These are phyloP conservation scores for Discoglossus pictus DNA, from an alignment of 2,797 vertebrate genomes.

Conservation along the genomic window DNA sequence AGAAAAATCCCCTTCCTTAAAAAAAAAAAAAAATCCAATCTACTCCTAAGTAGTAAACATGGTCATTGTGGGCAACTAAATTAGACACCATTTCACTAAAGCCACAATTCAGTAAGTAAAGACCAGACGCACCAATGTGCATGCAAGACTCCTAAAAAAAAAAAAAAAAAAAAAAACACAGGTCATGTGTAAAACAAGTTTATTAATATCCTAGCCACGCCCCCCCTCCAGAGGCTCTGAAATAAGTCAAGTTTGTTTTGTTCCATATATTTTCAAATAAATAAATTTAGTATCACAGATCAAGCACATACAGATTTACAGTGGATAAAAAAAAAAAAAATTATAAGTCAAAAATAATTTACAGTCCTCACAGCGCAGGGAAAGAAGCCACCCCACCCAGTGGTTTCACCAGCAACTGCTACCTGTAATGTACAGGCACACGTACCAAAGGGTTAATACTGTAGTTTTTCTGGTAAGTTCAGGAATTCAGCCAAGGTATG, in stretches of 20 bases:
- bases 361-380: conserved; percentile 46
- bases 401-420: conserved; percentile 27
- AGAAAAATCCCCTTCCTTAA: no score
- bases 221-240: conserved; percentile 21
- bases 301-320: conserved; percentile 56
- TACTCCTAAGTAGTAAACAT: no score
- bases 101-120: no score
- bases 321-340: conserved; percentile 60
- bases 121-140: no score
- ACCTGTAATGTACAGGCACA: conserved; percentile 46
- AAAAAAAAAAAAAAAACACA: no score
- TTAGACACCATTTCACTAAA: no score
- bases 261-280: conserved; percentile 60
- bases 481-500: conserved; percentile 33
- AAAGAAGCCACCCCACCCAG: conserved; percentile 30
- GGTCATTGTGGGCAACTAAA: no score
- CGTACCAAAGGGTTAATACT: conserved; percentile 51
- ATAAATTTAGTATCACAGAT: conserved; percentile 54
- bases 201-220: conserved; percentile 26
- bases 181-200: conserved; percentile 32
- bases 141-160: no score
- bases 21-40: no score
- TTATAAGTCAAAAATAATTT: conserved; percentile 61
- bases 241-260: conserved; percentile 20
- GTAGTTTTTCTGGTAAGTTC: conserved; percentile 41